Evolutionary conservation across 2,888 invertebrate genomes (phyloP), one percentile per base, ranked within the genome.

Genomic region (Platycnemis pennipes): DNA sequence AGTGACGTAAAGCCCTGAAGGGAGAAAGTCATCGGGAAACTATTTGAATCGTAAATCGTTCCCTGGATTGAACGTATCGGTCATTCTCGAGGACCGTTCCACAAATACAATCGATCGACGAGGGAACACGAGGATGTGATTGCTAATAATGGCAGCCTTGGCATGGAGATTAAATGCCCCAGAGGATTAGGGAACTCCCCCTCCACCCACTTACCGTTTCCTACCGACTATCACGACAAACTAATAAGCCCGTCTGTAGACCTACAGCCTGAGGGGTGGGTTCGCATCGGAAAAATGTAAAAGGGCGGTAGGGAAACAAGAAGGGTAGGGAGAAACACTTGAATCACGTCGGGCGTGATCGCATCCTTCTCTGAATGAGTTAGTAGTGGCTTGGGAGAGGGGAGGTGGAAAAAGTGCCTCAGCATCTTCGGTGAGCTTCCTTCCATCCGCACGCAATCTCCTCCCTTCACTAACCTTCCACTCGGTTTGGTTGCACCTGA

Each of bases 201-300:
- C 37, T 89, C 63, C 91, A 31, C 53, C 53, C 44, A n/a, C 87
- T 87, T 87, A 42, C 37, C 31, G 37, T 77, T 2, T n/a, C 77
- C 49, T 16, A 63, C 37, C 31, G 26, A 31, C 2, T 13, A 77
- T 37, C 37, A 77, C 77, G 37, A 16, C 31, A 77, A 69, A 5
- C n/a, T 31, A n/a, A 77, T 26, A 77, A 37, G 77, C 77, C n/a
- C 31, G 37, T 77, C 8, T 37, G 77, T n/a, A 89, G 56, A 89
- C 89, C 89, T 53, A 89, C 22, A 91, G 91, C 91, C 91, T 44
- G 26, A 63, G 63, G 49, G 91, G 44, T 8, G 26, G 63, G 19
- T 91, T 44, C 91, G 11, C 91, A 63, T 91, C 56, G 44, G 91
- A 91, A 89, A 63, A 89, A 42, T 77, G 37, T 31, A 37, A 77